Evolutionary conservation across 2,113 vertebrate genomes (phyloP).

Genomic region (Amia ocellicauda): DNA sequence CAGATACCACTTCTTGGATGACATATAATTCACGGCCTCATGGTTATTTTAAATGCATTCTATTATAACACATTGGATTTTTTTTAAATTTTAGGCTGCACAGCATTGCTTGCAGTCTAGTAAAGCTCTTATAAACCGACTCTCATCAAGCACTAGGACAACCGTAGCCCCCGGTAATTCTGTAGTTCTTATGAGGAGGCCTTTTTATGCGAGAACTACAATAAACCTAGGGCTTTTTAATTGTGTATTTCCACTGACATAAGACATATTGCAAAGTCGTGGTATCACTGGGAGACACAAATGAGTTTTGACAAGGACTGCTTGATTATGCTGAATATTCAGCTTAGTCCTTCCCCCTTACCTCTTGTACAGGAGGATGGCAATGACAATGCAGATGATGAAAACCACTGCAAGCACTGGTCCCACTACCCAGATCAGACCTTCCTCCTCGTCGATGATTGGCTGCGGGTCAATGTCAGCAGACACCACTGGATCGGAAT

Average conservation of each 20-base stretch:
- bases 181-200: neutral
- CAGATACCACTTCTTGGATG: too few species aligned
- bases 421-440: conserved; percentile 96
- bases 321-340: conserved; percentile 31
- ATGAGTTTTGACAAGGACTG: conserved; percentile 47
- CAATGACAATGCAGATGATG: conserved; percentile 99
- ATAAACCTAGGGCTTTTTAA: neutral
- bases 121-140: too few species aligned
- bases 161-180: too few species aligned
- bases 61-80: too few species aligned
- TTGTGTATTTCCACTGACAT: conserved; percentile 39
- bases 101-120: too few species aligned
- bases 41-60: too few species aligned
- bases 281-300: conserved; percentile 41
- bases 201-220: neutral
- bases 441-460: conserved; percentile 97
- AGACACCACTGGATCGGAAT: conserved; percentile 92
- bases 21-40: too few species aligned
- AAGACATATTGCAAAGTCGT: conserved; percentile 44
- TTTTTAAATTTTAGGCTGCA: too few species aligned
- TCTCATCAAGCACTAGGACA: too few species aligned
- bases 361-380: conserved; percentile 98
- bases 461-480: conserved; percentile 93
- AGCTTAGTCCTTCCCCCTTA: conserved; percentile 49
- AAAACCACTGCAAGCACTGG: conserved; percentile 97